Evolutionary conservation across 2,888 invertebrate genomes (phyloP).

Genomic region (Bruchidius siliquastri): DNA sequence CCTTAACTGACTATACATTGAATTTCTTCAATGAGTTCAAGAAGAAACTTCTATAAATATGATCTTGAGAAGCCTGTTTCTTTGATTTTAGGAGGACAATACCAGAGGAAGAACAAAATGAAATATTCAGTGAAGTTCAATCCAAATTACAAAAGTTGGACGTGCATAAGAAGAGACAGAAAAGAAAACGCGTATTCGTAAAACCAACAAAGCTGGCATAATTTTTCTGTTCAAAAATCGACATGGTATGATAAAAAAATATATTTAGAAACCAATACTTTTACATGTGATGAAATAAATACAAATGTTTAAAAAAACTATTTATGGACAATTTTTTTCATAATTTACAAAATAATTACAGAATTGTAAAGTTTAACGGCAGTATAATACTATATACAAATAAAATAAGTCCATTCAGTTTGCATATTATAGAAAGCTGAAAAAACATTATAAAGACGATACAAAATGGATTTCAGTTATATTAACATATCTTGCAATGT

Average conservation of each 20-base stretch:
- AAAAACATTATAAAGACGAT: background rate
- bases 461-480: background rate
- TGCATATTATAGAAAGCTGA: conserved; percentile 9
- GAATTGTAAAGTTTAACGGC: conserved; percentile 14
- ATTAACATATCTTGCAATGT: background rate
- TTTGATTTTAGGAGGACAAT: conserved; percentile 71
- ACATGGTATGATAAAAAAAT: conserved; percentile 21
- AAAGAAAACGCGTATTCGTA: conserved; percentile 57
- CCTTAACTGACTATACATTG: too few species aligned
- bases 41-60: too few species aligned
- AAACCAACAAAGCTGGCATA: conserved; percentile 54
- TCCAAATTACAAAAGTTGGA: conserved; percentile 69
- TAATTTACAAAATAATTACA: conserved; percentile 5
- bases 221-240: conserved; percentile 10
- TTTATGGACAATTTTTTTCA: conserved; percentile 21
- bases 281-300: conserved; percentile 29
- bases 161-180: conserved; percentile 58
- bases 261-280: conserved; percentile 28
- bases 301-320: conserved; percentile 23
- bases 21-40: too few species aligned
- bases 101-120: conserved; percentile 80
- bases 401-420: conserved; percentile 8
- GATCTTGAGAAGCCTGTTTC: conserved; percentile 19
- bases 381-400: conserved; percentile 20
- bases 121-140: conserved; percentile 81